A percentile compares a stretch with the other conserved stretches of the same genome.
phyloP scores from a whole-genome alignment of 2,797 vertebrate species.

The Lagorchestes hirsutus region DNA sequence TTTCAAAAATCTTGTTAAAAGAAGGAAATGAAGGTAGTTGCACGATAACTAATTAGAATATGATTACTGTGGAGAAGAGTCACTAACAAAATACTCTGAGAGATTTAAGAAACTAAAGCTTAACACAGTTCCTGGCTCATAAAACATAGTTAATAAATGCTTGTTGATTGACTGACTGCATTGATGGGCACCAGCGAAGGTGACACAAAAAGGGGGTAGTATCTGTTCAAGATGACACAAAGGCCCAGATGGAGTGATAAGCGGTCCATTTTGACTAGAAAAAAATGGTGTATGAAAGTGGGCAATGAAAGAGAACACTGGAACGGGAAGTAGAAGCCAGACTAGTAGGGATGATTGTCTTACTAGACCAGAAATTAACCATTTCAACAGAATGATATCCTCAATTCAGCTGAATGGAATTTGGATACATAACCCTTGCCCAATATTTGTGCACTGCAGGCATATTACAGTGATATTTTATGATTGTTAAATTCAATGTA shows the following conservation, averaged over 20 bases:
- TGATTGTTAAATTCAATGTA: neutral
- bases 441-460: accelerated
- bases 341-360: neutral
- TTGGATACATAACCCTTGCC: too few species aligned
- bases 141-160: neutral
- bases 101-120: neutral
- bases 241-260: neutral
- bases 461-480: accelerated
- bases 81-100: neutral
- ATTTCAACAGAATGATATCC: neutral
- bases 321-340: neutral
- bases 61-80: neutral
- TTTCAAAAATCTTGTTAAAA: neutral
- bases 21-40: neutral
- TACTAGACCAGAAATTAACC: too few species aligned
- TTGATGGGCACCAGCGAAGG: neutral
- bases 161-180: neutral
- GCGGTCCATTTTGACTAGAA: neutral
- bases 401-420: accelerated
- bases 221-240: neutral
- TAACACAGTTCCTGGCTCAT: neutral
- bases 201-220: neutral
- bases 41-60: neutral
- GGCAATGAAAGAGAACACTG: neutral
- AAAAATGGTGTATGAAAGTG: accelerated